A percentile compares a stretch with the other conserved stretches of the same genome.
phyloP scores from a whole-genome alignment of 2,888 invertebrate species.

The Molanna angustata region DNA sequence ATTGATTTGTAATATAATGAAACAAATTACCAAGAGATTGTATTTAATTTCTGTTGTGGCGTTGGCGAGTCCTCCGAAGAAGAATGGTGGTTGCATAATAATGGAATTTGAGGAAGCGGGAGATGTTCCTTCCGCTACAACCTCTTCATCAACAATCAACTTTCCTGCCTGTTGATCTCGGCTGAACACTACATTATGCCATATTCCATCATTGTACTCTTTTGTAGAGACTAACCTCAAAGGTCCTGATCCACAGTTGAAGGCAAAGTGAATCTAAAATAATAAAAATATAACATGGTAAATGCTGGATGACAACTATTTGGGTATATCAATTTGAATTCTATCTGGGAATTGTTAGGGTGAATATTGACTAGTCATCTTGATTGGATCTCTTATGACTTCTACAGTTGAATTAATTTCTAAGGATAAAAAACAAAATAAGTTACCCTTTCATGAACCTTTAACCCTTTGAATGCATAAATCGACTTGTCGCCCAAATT shows the following conservation, averaged over 20 bases:
- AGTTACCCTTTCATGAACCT: too few relatives aligned
- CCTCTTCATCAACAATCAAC: slow-evolving; percentile 63
- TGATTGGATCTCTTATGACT: too few relatives aligned
- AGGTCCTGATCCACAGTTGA: slow-evolving; percentile 68
- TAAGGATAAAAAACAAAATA: too few relatives aligned
- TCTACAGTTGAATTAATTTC: too few relatives aligned
- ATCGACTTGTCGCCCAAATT: too few relatives aligned
- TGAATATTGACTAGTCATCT: too few relatives aligned
- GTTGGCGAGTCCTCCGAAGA: slow-evolving; percentile 72
- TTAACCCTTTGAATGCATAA: too few relatives aligned
- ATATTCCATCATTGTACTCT: slow-evolving; percentile 68
- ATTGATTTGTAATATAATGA: too few relatives aligned
- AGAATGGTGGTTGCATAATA: slow-evolving; percentile 68
- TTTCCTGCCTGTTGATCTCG: slow-evolving; percentile 63
- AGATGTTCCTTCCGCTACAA: slow-evolving; percentile 53
- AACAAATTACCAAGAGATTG: slow-evolving; percentile 42
- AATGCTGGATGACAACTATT: too few relatives aligned
- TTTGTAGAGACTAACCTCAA: slow-evolving; percentile 56
- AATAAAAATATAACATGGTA: not conserved
- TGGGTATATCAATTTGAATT: too few relatives aligned
- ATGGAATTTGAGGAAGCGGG: slow-evolving; percentile 48
- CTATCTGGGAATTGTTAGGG: too few relatives aligned
- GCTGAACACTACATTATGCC: slow-evolving; percentile 74
- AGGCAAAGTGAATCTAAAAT: slow-evolving; percentile 63
- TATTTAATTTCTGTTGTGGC: slow-evolving; percentile 45